Evolutionary conservation across 2,113 vertebrate genomes (phyloP), one percentile per base, ranked within the genome.

Genomic region (Osmerus eperlanus): DNA sequence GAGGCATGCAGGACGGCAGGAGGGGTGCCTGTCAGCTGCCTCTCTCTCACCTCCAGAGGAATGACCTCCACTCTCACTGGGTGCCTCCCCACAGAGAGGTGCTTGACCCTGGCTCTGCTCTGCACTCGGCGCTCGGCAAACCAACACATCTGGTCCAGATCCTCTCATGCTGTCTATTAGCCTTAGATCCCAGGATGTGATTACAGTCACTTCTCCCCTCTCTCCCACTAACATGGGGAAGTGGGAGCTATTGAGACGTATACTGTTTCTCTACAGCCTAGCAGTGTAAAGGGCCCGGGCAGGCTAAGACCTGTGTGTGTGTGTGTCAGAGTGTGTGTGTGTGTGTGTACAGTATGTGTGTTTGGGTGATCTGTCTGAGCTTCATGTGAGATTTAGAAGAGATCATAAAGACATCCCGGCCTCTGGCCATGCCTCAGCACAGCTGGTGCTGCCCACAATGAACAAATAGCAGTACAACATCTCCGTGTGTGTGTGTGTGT

Each of bases 211-310:
- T 51, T 11, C 36, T 65, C 64, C 25, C 11, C 32, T 65, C n/a
- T 51, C 32, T 65, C 41, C n/a, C 75, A 68, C 70, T 71, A 81
- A 82, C 77, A 80, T 78, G 72, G 58, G 83, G 85, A 88, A 85
- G 81, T 84, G 28, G 81, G 78, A 67, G 64, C 56, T 73, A 82
- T 3, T 41, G 47, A 70, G 75, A 76, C 61, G 3, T 69, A 81
- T 56, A 25, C 51, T 64, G 75, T 75, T 81, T 74, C 86, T 84
- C 61, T 75, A 53, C 41, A 25, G 78, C 28, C 13, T 63, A 41
- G 71, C 83, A 82, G 32, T 71, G 75, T 47, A 84, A 65, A 78
- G 70, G 19, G 60, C 81, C 0, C 3, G 19, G 54, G 25, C 11
- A 51, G 65, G 3, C 41, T 9, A 47, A 12, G 41, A 47, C 41